These are phyloP conservation scores for Dicrurus megarhynchus DNA, from an alignment of 2,113 vertebrate genomes.

Conservation along the genomic window DNA sequence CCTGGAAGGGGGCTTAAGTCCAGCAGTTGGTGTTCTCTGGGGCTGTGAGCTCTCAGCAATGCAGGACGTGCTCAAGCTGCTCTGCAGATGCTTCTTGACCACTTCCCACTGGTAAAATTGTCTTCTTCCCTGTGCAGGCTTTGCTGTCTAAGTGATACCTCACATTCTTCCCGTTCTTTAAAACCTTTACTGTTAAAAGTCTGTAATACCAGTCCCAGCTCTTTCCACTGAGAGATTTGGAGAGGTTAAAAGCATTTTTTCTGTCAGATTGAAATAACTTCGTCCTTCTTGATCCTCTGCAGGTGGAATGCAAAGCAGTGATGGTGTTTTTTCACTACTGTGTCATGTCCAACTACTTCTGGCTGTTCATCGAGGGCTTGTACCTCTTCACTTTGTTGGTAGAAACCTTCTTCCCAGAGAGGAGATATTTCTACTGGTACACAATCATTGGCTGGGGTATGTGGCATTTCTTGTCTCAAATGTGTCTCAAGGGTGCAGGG, in stretches of 20 bases:
- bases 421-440: constrained; percentile 98
- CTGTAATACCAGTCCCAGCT: neutral
- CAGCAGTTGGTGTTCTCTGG: neutral
- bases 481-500: neutral
- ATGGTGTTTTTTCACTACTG: constrained; percentile 99
- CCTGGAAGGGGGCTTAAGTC: neutral
- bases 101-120: constrained; percentile 18
- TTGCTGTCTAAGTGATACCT: neutral
- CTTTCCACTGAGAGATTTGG: neutral
- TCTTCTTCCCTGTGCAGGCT: neutral
- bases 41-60: neutral
- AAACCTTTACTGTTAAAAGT: neutral
- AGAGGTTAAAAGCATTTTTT: neutral
- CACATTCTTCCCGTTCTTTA: neutral
- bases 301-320: constrained; percentile 95
- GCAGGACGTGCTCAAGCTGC: neutral
- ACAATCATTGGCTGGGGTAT: constrained; percentile 87
- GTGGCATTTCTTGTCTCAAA: neutral
- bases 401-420: constrained; percentile 96
- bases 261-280: neutral
- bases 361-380: constrained; percentile 96
- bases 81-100: neutral
- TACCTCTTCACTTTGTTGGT: constrained; percentile 97
- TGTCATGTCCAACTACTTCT: constrained; percentile 99
- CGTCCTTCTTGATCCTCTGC: neutral